These are phyloP conservation scores for Caenorhabditis inopinata DNA, from an alignment of 1,140 invertebrate genomes.

Conservation along the genomic window DNA sequence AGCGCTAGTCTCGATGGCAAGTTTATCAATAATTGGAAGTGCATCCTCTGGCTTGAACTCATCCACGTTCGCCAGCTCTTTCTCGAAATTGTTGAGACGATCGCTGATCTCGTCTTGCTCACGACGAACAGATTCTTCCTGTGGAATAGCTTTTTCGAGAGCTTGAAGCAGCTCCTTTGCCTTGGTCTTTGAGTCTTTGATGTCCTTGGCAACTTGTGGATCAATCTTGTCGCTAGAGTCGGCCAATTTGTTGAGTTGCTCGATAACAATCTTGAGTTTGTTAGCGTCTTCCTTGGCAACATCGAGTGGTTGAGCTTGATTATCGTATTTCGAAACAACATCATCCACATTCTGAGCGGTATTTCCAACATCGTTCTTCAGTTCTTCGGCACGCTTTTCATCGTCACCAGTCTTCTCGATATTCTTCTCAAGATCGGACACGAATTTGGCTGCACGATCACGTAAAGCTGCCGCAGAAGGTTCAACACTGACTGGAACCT, in stretches of 20 bases:
- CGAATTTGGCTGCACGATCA: neutral
- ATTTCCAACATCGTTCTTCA: neutral
- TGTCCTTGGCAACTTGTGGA: neutral
- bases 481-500: neutral
- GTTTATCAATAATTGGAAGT: neutral
- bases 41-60: neutral
- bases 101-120: neutral
- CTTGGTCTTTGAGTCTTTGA: slow-evolving; percentile 16
- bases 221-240: too few species aligned
- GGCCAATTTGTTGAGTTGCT: slow-evolving; percentile 4
- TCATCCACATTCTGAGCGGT: neutral
- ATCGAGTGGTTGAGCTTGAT: slow-evolving; percentile 10
- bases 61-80: neutral
- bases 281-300: neutral
- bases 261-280: slow-evolving; percentile 2
- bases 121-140: neutral
- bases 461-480: neutral
- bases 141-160: slow-evolving; percentile 12
- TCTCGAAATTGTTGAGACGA: neutral
- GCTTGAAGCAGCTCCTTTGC: neutral
- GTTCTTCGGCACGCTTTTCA: neutral
- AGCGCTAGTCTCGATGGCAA: neutral
- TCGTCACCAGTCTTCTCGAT: neutral
- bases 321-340: neutral
- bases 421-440: neutral